Base-by-base conservation (phyloP, 2,113 vertebrate genomes). In the Thermophis baileyi region DNA sequence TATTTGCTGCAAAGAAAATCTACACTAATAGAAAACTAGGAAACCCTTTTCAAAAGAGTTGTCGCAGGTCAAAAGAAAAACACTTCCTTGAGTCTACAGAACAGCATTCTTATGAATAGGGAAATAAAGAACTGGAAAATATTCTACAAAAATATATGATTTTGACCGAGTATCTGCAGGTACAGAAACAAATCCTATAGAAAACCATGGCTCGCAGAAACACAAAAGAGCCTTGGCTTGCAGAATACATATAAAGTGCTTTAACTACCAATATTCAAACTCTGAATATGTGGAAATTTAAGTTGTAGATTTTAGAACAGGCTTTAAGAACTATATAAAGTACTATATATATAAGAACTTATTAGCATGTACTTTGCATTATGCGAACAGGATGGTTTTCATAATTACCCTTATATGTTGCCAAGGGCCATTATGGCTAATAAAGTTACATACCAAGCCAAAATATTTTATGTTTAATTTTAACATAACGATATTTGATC, bases 131-230 rank as follows among this genome's bases (percentile, higher is more conserved):
- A 97, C 95, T 94, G 96, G 95, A 92, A 95, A 94, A 94, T 93
- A 69, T 86, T 95, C 93, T 95, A 96, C 93, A 97, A 96, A 95
- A 96, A 96, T 97, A 96, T 89, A 93, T 88, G 89, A 91, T 96
- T 96, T 96, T 87, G 90, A 85, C 93, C 94, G 90, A 93, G 46
- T 87, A 93, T 92, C 92, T 92, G 94, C 95, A 94, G 95, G 92
- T 92, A 95, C 89, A 94, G 92, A 93, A 95, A 95, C 89, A 95
- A 96, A 93, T 30, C 91, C 86, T 92, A 94, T 92, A 92, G 88
- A n/a, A 92, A 96, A 91, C 46, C 44, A 55, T 87, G 92, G 90
- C 1, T 16, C 30, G 57, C 94, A 95, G 90, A 94, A 94, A 94
- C 93, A 93, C 63, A n/a, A 91, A 46, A 40, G 35, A 95, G 93